These are phyloP conservation scores for Lottia scabra DNA, from an alignment of 2,888 invertebrate genomes.

Conservation along the genomic window DNA sequence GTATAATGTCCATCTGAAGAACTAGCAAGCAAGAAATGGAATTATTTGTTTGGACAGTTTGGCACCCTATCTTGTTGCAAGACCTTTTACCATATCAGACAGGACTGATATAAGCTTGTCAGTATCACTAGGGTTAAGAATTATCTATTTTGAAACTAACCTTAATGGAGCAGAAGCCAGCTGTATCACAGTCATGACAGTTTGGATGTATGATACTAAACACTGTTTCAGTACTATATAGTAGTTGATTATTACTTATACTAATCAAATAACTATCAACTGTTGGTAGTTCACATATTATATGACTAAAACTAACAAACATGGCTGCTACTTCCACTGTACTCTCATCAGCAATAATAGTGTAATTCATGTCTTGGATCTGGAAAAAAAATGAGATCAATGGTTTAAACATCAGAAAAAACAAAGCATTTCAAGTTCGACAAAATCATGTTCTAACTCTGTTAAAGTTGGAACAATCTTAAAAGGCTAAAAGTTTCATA, in stretches of 20 bases:
- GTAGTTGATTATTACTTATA: conserved; percentile 35
- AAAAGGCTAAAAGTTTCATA: no score
- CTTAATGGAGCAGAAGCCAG: conserved; percentile 36
- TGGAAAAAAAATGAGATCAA: conserved; percentile 8
- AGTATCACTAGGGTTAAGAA: no score
- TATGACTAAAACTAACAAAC: conserved; percentile 38
- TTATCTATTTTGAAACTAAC: conserved; percentile 20
- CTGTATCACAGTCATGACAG: conserved; percentile 35
- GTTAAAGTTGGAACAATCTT: no score
- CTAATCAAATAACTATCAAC: conserved; percentile 36
- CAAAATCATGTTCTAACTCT: no score
- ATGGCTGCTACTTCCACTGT: conserved; percentile 24
- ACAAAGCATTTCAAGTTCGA: no score
- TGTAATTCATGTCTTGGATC: conserved; percentile 29
- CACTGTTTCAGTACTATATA: conserved; percentile 21
- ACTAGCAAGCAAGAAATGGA: no score
- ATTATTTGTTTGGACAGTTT: no score
- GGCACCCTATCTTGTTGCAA: no score
- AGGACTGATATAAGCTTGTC: no score
- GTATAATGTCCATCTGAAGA: no score
- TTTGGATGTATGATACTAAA: conserved; percentile 36
- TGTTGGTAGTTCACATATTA: conserved; percentile 31
- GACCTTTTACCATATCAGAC: no score
- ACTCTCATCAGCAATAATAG: conserved; percentile 6
- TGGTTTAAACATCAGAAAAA: no score